These are phyloP conservation scores for Kryptolebias marmoratus DNA, from an alignment of 2,113 vertebrate genomes.

Conservation along the genomic window DNA sequence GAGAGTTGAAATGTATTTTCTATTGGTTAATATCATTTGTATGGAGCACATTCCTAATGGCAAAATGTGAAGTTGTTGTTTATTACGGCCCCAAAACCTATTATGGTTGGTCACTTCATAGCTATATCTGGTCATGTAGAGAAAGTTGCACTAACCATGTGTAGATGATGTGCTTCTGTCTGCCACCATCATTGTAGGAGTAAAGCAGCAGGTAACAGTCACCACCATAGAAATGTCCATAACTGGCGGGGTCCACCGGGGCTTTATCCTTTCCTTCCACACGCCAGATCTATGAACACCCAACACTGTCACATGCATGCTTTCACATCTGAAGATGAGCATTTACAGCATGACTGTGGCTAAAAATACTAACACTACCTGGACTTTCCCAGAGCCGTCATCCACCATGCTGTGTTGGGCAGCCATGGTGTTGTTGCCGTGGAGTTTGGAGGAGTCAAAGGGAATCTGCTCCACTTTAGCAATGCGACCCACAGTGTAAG, in stretches of 20 bases:
- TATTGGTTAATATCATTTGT: no score
- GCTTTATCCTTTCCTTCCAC: slow-evolving; percentile 71
- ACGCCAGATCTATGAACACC: slow-evolving; percentile 78
- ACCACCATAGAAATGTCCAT: slow-evolving; percentile 82
- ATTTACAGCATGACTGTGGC: neutral
- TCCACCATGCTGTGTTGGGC: slow-evolving; percentile 82
- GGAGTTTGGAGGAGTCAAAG: slow-evolving; percentile 76
- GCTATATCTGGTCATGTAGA: neutral
- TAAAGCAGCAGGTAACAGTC: slow-evolving; percentile 84
- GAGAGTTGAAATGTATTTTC: no score
- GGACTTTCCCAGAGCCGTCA: slow-evolving; percentile 76
- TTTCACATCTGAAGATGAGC: neutral
- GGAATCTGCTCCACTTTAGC: slow-evolving; percentile 75
- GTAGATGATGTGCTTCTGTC: slow-evolving; percentile 79
- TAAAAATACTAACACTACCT: slow-evolving; percentile 61
- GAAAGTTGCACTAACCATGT: slow-evolving; percentile 71
- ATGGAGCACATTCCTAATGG: no score
- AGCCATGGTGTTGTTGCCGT: slow-evolving; percentile 74
- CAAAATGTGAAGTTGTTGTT: no score
- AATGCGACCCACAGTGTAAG: slow-evolving; percentile 64
- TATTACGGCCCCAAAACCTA: neutral
- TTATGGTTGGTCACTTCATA: neutral
- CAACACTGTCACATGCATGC: neutral
- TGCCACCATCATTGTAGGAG: slow-evolving; percentile 62
- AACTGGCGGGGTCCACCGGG: slow-evolving; percentile 61